Percentiles rank a stretch among this genome's conserved stretches.
phyloP scores from a whole-genome alignment of 37 sponge, comb jelly and placozoan species.

The Eunapius fragilis region DNA sequence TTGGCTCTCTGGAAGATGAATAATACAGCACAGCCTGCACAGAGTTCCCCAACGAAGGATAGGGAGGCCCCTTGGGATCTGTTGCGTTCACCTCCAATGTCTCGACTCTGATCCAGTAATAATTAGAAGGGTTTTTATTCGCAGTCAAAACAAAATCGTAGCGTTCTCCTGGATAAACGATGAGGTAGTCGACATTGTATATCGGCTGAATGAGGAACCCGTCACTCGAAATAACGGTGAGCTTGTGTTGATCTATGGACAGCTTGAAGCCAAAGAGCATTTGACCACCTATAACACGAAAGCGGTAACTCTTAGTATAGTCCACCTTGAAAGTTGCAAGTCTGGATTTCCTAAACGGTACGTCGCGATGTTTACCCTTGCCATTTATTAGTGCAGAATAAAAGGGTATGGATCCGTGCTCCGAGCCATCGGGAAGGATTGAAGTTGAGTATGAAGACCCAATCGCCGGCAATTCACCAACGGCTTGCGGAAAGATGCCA shows the following conservation, averaged over 20 bases:
- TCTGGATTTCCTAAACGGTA: conserved; percentile 21
- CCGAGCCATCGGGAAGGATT: too few relatives aligned
- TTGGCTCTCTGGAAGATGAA: too few relatives aligned
- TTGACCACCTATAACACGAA: conserved; percentile 72
- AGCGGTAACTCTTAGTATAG: conserved; percentile 50
- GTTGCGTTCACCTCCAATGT: conserved; percentile 43
- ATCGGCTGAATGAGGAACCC: conserved; percentile 47
- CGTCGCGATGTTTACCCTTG: conserved; percentile 34
- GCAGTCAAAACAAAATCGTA: conserved; percentile 64
- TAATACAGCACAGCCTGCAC: conserved; percentile 61
- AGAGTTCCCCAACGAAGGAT: conserved; percentile 21
- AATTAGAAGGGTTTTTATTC: conserved; percentile 8
- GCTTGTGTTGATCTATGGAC: conserved; percentile 69
- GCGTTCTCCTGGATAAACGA: conserved; percentile 66
- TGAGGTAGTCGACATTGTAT: conserved; percentile 57
- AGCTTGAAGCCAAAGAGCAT: conserved; percentile 40
- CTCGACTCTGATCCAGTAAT: conserved; percentile 63
- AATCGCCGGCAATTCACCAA: too few relatives aligned
- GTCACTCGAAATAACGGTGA: conserved; percentile 71
- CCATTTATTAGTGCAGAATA: conserved; percentile 63
- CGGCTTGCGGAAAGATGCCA: too few relatives aligned
- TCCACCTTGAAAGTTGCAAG: conserved; percentile 47
- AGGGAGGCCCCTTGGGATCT: conserved; percentile 13
- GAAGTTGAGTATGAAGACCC: too few relatives aligned
- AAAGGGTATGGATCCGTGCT: conserved; percentile 39